A percentile compares a stretch with the other conserved stretches of the same genome.
phyloP scores from a whole-genome alignment of 2,113 vertebrate species.

The Alaudala cheleensis region DNA sequence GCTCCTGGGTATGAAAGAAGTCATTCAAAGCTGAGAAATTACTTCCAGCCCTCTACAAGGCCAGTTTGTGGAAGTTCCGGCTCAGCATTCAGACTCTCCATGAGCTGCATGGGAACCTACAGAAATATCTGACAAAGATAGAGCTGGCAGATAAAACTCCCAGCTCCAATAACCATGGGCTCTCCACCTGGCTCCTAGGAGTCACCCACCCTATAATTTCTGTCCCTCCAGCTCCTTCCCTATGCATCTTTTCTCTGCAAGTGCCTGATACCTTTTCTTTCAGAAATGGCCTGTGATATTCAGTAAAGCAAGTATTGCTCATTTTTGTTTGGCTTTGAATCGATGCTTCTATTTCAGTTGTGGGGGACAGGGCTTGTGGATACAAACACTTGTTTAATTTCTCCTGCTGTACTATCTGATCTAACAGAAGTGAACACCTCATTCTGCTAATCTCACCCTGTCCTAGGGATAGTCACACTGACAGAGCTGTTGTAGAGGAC shows the following conservation, averaged over 20 bases:
- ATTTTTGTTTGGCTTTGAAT: background rate
- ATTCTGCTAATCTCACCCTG: background rate
- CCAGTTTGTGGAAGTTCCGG: background rate
- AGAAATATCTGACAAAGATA: background rate
- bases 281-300: background rate
- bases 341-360: background rate
- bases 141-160: background rate
- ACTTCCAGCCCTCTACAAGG: rapidly evolving
- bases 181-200: background rate
- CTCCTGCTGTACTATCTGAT: background rate
- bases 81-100: background rate
- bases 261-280: background rate
- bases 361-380: background rate
- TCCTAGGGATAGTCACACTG: background rate
- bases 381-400: background rate
- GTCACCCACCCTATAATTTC: background rate
- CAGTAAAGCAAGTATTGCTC: background rate
- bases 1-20: background rate
- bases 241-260: background rate
- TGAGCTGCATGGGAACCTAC: background rate
- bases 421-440: background rate
- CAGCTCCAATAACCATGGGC: background rate
- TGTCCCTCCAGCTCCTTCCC: background rate
- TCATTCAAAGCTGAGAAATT: background rate
- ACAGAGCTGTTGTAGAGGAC: background rate